phyloP scores from a whole-genome alignment of 2,888 invertebrate genomes.

The Diarsia dahlii region DNA sequence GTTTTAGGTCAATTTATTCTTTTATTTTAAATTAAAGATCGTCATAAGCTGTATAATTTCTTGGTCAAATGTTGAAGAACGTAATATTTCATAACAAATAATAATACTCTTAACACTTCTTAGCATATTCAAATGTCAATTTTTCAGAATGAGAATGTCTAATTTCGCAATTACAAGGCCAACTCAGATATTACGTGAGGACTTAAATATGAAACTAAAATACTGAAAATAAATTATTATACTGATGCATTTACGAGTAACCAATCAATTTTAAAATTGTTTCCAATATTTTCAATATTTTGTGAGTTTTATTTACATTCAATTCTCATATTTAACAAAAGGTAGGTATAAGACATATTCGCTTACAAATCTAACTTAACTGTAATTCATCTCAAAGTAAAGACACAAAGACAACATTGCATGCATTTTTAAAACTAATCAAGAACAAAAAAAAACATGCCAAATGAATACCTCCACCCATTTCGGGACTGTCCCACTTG shows the following conservation, averaged over 20 bases:
- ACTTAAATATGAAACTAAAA: conserved; percentile 51
- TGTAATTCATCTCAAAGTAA: background rate
- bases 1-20: conserved; percentile 42
- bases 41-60: conserved; percentile 45
- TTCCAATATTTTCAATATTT: conserved; percentile 18
- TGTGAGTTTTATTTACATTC: background rate
- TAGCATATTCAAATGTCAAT: conserved; percentile 61
- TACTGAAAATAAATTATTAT: conserved; percentile 50
- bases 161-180: conserved; percentile 59
- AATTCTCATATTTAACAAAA: too few species aligned
- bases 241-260: conserved; percentile 36
- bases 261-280: conserved; percentile 28
- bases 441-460: background rate
- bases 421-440: background rate
- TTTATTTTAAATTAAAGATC: conserved; percentile 29
- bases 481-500: conserved; percentile 40
- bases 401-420: background rate
- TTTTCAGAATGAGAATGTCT: conserved; percentile 54
- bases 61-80: conserved; percentile 50
- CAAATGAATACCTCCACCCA: background rate
- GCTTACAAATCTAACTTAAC: background rate
- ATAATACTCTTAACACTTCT: conserved; percentile 52
- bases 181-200: conserved; percentile 28
- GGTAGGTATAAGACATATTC: too few species aligned
- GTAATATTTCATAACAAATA: conserved; percentile 57